Evolutionary conservation across 2,113 vertebrate genomes (phyloP).

Genomic region (Menidia beryllina): DNA sequence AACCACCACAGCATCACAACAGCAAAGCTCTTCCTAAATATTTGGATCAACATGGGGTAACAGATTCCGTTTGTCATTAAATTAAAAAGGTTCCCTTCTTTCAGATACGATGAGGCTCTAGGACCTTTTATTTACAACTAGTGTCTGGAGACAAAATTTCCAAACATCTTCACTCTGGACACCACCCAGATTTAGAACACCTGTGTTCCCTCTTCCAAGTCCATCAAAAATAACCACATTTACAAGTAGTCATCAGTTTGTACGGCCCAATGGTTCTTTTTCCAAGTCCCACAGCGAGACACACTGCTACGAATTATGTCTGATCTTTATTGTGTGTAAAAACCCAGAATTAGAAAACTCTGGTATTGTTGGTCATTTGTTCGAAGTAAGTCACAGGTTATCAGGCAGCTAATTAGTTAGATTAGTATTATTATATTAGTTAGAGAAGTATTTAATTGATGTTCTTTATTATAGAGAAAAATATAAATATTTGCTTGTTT

Average conservation of each 20-base stretch:
- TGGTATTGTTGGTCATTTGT: neutral
- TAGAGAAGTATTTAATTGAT: neutral
- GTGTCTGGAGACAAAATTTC: neutral
- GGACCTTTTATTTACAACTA: constrained; percentile 7
- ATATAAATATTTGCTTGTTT: neutral
- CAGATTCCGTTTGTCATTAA: constrained; percentile 18
- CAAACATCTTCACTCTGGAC: too few relatives aligned
- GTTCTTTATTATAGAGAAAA: neutral
- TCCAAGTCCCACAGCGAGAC: neutral
- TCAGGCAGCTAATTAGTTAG: too few relatives aligned
- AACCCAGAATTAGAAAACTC: neutral
- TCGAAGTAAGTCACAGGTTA: too few relatives aligned
- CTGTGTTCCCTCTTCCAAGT: neutral
- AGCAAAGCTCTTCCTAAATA: neutral
- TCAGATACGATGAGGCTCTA: neutral
- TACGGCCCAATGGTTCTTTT: neutral
- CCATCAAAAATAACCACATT: neutral
- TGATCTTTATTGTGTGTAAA: neutral
- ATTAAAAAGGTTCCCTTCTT: constrained; percentile 22
- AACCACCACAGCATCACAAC: constrained; percentile 13
- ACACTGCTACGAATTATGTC: neutral
- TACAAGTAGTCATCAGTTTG: neutral
- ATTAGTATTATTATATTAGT: too few relatives aligned
- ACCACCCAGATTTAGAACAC: neutral
- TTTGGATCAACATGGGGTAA: constrained; percentile 20